A percentile compares a stretch with the other conserved stretches of the same genome.
Evolutionary conservation across 2,113 vertebrate species (phyloP).

Genomic region (Apistogramma diplotaenia): DNA sequence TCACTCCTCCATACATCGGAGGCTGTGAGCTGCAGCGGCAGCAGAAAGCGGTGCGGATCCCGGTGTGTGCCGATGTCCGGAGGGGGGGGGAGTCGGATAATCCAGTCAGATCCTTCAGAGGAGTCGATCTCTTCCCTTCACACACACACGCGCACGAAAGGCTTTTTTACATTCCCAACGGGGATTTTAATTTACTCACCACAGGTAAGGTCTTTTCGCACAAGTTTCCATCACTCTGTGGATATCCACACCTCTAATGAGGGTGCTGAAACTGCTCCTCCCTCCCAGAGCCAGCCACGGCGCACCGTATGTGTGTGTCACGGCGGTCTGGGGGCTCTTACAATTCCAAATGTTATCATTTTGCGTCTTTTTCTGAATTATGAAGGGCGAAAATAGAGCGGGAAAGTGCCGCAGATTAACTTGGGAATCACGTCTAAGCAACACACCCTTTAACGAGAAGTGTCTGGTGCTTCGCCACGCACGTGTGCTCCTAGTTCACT

Average conservation of each 20-base stretch:
- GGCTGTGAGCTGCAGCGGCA: slow-evolving; percentile 60
- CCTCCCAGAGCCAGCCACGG: background rate
- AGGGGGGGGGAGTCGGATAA: slow-evolving; percentile 10
- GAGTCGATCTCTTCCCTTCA: slow-evolving; percentile 3
- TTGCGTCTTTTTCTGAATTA: background rate
- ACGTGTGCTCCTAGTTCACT: background rate
- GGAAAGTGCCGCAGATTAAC: background rate
- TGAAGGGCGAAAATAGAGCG: background rate
- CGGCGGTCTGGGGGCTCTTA: background rate
- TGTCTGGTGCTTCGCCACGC: background rate
- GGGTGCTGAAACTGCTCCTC: background rate
- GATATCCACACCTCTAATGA: background rate
- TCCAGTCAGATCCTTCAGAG: slow-evolving; percentile 21
- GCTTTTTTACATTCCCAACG: background rate
- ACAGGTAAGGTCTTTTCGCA: slow-evolving; percentile 48
- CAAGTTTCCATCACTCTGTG: slow-evolving; percentile 43
- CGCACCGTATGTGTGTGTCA: background rate
- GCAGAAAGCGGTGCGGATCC: slow-evolving; percentile 50
- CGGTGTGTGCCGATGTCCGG: slow-evolving; percentile 32
- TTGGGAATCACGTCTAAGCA: slow-evolving; percentile 27
- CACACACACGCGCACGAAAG: background rate
- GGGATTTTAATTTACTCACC: background rate
- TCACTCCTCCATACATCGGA: slow-evolving; percentile 44
- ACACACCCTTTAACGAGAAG: background rate
- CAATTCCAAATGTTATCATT: background rate